Conservation (phyloP, 2,888 invertebrate species). For the Lydus trimaculatus region DNA sequence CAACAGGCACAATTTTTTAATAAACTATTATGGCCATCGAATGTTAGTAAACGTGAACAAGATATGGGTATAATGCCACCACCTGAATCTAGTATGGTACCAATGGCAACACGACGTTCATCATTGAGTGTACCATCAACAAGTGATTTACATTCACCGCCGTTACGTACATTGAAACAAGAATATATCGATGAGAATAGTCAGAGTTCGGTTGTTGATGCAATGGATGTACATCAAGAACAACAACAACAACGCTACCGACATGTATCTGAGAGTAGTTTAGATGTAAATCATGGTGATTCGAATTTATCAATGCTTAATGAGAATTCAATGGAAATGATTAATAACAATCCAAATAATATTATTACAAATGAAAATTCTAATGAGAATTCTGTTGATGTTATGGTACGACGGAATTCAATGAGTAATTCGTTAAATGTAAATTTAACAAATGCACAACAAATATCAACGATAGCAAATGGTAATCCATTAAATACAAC, state of each 20-base stretch:
- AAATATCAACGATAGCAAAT: constrained; percentile 48
- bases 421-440: constrained; percentile 47
- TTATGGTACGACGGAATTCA: constrained; percentile 48
- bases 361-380: constrained; percentile 51
- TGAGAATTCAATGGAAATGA: constrained; percentile 64
- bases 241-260: constrained; percentile 51
- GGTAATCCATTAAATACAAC: constrained; percentile 45
- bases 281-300: constrained; percentile 59
- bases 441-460: constrained; percentile 40
- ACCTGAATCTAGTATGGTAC: constrained; percentile 67
- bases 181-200: constrained; percentile 77
- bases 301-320: constrained; percentile 60
- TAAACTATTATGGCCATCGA: constrained; percentile 53
- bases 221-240: constrained; percentile 45
- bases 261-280: constrained; percentile 58
- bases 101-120: constrained; percentile 68
- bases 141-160: constrained; percentile 66
- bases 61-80: constrained; percentile 75
- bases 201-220: constrained; percentile 66
- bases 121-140: constrained; percentile 65
- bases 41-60: constrained; percentile 63
- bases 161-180: constrained; percentile 67
- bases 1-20: constrained; percentile 42
- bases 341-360: constrained; percentile 45
- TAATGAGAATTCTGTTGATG: constrained; percentile 53